phyloP scores from a whole-genome alignment of 2,888 invertebrate species.

The Lydus trimaculatus region DNA sequence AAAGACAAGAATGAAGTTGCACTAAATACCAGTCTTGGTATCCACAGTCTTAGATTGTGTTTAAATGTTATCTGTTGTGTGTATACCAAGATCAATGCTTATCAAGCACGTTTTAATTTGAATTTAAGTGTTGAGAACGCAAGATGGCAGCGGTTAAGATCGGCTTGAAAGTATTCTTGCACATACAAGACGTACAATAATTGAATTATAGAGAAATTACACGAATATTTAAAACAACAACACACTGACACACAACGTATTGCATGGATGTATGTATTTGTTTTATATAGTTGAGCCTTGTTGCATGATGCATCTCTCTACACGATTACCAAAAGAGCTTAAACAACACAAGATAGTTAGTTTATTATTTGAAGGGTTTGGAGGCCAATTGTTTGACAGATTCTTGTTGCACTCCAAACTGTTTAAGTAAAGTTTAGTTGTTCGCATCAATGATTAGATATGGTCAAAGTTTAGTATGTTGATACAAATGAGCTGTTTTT shows the following conservation, averaged over 20 bases:
- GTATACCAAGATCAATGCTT: background rate
- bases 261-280: background rate
- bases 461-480: background rate
- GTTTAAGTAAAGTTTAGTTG: background rate
- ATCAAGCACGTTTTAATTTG: background rate
- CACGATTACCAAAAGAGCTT: background rate
- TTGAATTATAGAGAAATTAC: background rate
- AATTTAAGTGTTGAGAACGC: slow-evolving; percentile 59
- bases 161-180: slow-evolving; percentile 38
- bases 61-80: background rate
- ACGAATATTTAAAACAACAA: too few species aligned
- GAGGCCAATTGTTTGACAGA: too few species aligned
- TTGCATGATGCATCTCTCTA: background rate
- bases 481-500: background rate
- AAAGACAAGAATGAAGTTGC: slow-evolving; percentile 14
- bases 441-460: background rate
- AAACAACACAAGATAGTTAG: too few species aligned
- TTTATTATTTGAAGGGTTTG: too few species aligned
- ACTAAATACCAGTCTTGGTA: too few species aligned
- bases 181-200: slow-evolving; percentile 29
- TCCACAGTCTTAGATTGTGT: background rate
- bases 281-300: background rate
- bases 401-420: too few species aligned
- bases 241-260: background rate
- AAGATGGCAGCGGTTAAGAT: slow-evolving; percentile 65